A percentile compares a stretch with the other conserved stretches of the same genome.
Evolutionary conservation across 2,888 invertebrate genomes (phyloP).

Genomic region (Germaria angustata): DNA sequence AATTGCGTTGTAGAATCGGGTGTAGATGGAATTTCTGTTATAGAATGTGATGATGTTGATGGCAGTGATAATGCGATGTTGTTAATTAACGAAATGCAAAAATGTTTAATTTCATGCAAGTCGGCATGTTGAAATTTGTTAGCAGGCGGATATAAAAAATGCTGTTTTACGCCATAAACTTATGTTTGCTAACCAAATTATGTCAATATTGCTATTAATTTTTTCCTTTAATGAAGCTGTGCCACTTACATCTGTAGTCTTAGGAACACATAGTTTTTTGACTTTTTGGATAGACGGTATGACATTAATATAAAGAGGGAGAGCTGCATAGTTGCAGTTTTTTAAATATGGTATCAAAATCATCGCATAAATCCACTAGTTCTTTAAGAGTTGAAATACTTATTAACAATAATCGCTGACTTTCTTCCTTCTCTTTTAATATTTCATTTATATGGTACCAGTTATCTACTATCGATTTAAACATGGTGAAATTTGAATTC

Average conservation of each 20-base stretch:
- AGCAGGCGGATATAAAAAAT: slow-evolving; percentile 57
- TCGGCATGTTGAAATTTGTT: slow-evolving; percentile 44
- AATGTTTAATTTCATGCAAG: slow-evolving; percentile 36
- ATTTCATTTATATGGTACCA: slow-evolving; percentile 1
- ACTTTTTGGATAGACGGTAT: slow-evolving; percentile 54
- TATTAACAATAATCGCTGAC: slow-evolving; percentile 28
- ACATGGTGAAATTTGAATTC: slow-evolving; percentile 3
- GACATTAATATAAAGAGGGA: too few relatives aligned
- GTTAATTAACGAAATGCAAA: slow-evolving; percentile 9
- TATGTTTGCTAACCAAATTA: slow-evolving; percentile 48
- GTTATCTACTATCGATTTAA: slow-evolving; percentile 1
- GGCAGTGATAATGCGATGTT: slow-evolving; percentile 13
- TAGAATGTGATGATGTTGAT: slow-evolving; percentile 25
- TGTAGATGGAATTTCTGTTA: slow-evolving; percentile 7
- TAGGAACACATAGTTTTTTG: slow-evolving; percentile 51
- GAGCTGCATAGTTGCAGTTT: neutral
- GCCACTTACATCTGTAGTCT: slow-evolving; percentile 2
- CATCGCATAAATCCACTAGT: neutral
- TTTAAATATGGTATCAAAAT: slow-evolving; percentile 6
- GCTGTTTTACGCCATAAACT: slow-evolving; percentile 57
- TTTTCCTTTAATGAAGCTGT: slow-evolving; percentile 29
- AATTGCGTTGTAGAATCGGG: slow-evolving; percentile 1
- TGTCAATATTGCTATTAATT: slow-evolving; percentile 32
- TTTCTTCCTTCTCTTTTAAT: slow-evolving; percentile 3
- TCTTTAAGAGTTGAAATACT: slow-evolving; percentile 41